A percentile compares a stretch with the other conserved stretches of the same genome.
Evolutionary conservation across 2,888 invertebrate genomes (phyloP).

Genomic region (Mechanitis messenoides): DNA sequence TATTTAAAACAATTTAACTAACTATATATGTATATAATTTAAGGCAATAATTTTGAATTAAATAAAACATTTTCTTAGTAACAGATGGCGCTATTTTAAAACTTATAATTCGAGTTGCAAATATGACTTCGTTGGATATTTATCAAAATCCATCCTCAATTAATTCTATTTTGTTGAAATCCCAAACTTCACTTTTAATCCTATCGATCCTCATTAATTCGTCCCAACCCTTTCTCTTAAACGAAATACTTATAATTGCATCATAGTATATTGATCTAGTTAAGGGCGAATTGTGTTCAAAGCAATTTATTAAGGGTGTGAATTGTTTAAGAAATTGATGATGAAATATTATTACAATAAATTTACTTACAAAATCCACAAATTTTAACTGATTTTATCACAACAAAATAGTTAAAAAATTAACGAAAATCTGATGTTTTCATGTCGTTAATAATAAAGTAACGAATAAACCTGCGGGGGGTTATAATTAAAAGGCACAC

Average conservation of each 20-base stretch:
- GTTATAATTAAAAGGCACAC: constrained; percentile 75
- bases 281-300: constrained; percentile 36
- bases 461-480: constrained; percentile 48
- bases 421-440: neutral
- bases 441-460: neutral
- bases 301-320: constrained; percentile 30
- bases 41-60: too few species aligned
- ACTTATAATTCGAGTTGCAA: constrained; percentile 25
- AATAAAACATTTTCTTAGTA: neutral
- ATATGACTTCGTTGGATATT: constrained; percentile 35
- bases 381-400: neutral
- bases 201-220: constrained; percentile 58
- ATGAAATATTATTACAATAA: constrained; percentile 18
- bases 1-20: too few species aligned
- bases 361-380: constrained; percentile 13
- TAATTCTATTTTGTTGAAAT: constrained; percentile 65
- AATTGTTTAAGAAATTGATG: constrained; percentile 25
- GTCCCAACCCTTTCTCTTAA: constrained; percentile 42
- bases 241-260: constrained; percentile 61
- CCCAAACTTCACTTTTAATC: constrained; percentile 64
- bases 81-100: constrained; percentile 7
- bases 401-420: neutral
- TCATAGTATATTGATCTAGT: constrained; percentile 68
- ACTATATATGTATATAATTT: too few species aligned
- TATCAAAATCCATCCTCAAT: constrained; percentile 53